Evolutionary conservation across 2,113 vertebrate genomes (phyloP), one percentile per base, ranked within the genome.

Genomic region (Syngnathus typhle): DNA sequence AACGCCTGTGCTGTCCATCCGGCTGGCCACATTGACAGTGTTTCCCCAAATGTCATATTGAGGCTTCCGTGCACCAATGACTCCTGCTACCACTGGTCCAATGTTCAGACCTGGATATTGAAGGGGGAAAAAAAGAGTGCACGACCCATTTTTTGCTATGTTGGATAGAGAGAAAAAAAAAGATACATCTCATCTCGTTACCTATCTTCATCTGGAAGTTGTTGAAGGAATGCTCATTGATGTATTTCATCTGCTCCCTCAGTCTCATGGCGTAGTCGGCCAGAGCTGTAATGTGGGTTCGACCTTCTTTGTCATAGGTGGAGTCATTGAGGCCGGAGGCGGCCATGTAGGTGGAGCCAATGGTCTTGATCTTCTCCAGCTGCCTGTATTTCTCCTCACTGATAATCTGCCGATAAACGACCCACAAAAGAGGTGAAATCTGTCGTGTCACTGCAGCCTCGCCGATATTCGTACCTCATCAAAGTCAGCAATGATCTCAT

Each of bases 151-250:
- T 43, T 16, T 62, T 62, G 39, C n/a, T 8, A 27, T 15, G 9
- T 7, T 36, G 27, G 15, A 39, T 19, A 1, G 10, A 6, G 2
- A 2, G 6, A 60, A 47, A 27, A 11, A 5, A 6, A 4, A 10
- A 55, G 36, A 23, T 11, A 32, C 49, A 16, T 47, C 44, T 36
- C 18, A 18, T 36, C 32, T 59, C 16, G 87, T 87, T 60, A 95
- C 95, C 95, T 12, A 96, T 96, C 87, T 97, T 96, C 95, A 97
- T 96, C 89, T 95, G 94, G 91, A 97, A 95, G 77, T 96, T 95
- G 88, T 97, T 96, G 91, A 96, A 97, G 82, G 94, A 97, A 82
- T 95, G 95, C 87, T 96, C 95, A 0, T 96, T 96, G 83, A 95
- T 96, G 83, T 96, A 93, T 71, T 94, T 94, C 94, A 97, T 96